These are phyloP conservation scores for Drosophila persimilis DNA, from an alignment of 1,140 invertebrate species.

Conservation along the genomic window DNA sequence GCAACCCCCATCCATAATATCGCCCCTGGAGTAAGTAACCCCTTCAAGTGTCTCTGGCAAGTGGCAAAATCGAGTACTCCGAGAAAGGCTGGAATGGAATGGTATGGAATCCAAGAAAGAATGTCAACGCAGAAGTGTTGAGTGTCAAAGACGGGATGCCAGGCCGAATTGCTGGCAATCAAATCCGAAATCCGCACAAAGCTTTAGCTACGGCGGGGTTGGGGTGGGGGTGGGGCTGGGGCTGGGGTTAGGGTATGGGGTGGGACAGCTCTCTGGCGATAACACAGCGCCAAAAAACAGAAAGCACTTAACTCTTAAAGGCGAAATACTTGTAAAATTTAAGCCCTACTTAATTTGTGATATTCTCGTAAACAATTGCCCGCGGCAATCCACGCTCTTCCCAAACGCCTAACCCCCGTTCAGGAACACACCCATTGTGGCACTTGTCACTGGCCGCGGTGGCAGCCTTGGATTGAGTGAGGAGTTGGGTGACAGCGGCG, in stretches of 20 bases:
- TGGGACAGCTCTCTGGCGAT: not conserved
- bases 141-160: constrained; percentile 49
- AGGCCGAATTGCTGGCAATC: constrained; percentile 46
- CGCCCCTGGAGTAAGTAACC: constrained; percentile 5
- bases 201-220: not conserved
- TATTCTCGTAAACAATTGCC: constrained; percentile 79
- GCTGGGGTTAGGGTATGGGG: not conserved
- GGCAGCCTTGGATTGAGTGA: not conserved
- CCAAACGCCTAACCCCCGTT: not conserved
- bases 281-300: constrained; percentile 40
- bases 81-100: constrained; percentile 11
- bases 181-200: constrained; percentile 43
- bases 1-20: not conserved
- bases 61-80: constrained; percentile 2
- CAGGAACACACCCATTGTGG: constrained; percentile 30
- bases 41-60: constrained; percentile 1
- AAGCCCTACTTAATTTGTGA: constrained; percentile 79
- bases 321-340: constrained; percentile 80
- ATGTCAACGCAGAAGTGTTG: constrained; percentile 53
- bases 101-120: constrained; percentile 21
- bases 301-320: constrained; percentile 81
- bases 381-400: constrained; percentile 23
- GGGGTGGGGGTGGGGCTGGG: not conserved
- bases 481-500: constrained; percentile 5
- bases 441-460: constrained; percentile 58